These are phyloP conservation scores for Phoeniculus purpureus DNA, from an alignment of 2,797 vertebrate species.

Conservation along the genomic window DNA sequence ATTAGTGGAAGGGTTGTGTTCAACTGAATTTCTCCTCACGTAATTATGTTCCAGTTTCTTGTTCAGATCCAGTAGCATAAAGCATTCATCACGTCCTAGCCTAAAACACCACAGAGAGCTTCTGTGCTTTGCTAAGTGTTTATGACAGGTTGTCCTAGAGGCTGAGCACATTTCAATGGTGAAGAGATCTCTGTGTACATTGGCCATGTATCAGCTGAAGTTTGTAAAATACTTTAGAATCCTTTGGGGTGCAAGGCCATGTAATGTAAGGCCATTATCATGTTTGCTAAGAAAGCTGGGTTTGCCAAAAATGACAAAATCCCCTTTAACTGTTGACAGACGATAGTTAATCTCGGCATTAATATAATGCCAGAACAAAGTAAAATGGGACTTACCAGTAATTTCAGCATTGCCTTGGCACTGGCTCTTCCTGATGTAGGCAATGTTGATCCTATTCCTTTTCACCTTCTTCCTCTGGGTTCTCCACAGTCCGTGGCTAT, in stretches of 20 bases:
- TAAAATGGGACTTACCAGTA: conserved; percentile 20
- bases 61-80: background rate
- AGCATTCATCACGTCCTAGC: background rate
- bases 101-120: background rate
- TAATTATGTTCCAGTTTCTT: background rate
- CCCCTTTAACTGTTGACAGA: conserved; percentile 10
- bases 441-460: conserved; percentile 42
- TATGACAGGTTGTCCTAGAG: conserved; percentile 2
- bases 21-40: background rate
- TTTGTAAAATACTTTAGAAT: conserved; percentile 18
- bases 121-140: conserved; percentile 21
- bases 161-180: conserved; percentile 9
- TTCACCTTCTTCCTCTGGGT: conserved; percentile 53
- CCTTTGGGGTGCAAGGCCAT: background rate
- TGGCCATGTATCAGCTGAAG: background rate
- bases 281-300: conserved; percentile 46
- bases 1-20: background rate
- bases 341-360: background rate
- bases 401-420: conserved; percentile 43
- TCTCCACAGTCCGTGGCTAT: conserved; percentile 17
- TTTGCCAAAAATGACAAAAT: conserved; percentile 55
- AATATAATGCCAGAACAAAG: conserved; percentile 21
- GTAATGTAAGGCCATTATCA: conserved; percentile 40
- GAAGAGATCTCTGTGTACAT: background rate
- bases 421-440: background rate